phyloP scores from a whole-genome alignment of 2,888 invertebrate genomes.

The Ophonus ardosiacus region DNA sequence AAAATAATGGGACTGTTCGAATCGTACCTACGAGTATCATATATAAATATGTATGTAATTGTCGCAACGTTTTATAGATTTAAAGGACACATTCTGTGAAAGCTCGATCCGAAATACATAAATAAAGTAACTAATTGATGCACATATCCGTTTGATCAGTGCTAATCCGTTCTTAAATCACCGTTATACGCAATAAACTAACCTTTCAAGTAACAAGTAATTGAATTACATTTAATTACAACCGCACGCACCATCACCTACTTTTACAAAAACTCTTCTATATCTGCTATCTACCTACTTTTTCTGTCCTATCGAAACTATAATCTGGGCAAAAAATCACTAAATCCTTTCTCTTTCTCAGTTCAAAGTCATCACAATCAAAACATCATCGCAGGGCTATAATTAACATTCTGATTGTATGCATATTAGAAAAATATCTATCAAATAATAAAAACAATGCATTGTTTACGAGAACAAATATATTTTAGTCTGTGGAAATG shows the following conservation, averaged over 20 bases:
- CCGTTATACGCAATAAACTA: constrained; percentile 38
- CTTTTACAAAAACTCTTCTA: constrained; percentile 32
- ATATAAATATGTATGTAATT: background rate
- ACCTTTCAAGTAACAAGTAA: constrained; percentile 31
- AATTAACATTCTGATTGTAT: constrained; percentile 47
- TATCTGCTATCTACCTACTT: constrained; percentile 5
- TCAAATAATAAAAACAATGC: constrained; percentile 42
- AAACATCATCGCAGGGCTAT: constrained; percentile 27
- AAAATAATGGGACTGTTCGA: no score
- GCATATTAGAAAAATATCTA: constrained; percentile 46
- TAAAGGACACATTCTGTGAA: background rate
- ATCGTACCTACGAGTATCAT: no score
- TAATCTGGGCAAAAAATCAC: constrained; percentile 31
- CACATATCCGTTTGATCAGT: constrained; percentile 22
- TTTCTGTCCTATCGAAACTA: constrained; percentile 36
- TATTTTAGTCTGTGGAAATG: constrained; percentile 32
- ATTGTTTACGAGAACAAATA: constrained; percentile 11
- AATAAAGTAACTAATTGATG: constrained; percentile 33
- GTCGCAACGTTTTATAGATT: background rate
- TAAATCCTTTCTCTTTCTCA: constrained; percentile 61
- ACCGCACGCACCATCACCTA: constrained; percentile 24
- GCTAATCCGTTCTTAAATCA: constrained; percentile 39
- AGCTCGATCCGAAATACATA: constrained; percentile 2
- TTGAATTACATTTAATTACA: constrained; percentile 41
- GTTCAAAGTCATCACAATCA: constrained; percentile 58